Percentiles rank a stretch among this genome's conserved stretches.
phyloP scores from a whole-genome alignment of 2,113 vertebrate genomes.

The Sinocyclocheilus anophthalmus region DNA sequence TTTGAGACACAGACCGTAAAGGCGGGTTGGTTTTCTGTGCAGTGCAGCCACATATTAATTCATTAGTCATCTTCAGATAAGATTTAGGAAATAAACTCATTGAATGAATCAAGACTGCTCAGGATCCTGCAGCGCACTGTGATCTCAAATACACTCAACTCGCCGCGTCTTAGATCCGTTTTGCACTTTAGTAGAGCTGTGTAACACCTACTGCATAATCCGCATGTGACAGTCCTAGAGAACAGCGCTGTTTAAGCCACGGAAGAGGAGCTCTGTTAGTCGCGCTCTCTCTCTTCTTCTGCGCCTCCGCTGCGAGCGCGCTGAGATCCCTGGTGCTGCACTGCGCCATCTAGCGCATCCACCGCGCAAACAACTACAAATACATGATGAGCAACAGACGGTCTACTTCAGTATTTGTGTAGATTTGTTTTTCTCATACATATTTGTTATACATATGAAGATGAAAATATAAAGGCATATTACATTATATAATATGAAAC shows the following conservation, averaged over 20 bases:
- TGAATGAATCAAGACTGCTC: not conserved
- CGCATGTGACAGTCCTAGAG: not conserved
- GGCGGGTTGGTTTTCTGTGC: not conserved
- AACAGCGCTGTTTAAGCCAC: not conserved
- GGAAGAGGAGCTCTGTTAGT: not conserved
- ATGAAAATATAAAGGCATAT: not conserved
- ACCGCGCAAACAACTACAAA: no score
- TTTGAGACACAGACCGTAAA: not conserved
- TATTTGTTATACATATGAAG: not conserved
- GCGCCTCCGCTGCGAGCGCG: not conserved
- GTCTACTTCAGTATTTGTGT: no score
- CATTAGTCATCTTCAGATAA: not conserved
- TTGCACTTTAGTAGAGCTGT: not conserved
- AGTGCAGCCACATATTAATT: not conserved
- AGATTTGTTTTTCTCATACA: not conserved
- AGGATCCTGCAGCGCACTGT: not conserved
- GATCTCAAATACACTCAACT: not conserved
- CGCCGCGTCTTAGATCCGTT: not conserved
- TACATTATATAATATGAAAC: not conserved
- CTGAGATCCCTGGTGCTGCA: not conserved
- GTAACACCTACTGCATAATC: slow-evolving; percentile 19
- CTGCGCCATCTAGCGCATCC: slow-evolving; percentile 25
- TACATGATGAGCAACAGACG: no score
- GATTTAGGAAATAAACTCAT: not conserved
- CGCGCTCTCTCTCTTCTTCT: not conserved